Percentiles rank a stretch among this genome's conserved stretches.
Evolutionary conservation across 2,888 invertebrate species (phyloP).

Genomic region (Netelia inedita): DNA sequence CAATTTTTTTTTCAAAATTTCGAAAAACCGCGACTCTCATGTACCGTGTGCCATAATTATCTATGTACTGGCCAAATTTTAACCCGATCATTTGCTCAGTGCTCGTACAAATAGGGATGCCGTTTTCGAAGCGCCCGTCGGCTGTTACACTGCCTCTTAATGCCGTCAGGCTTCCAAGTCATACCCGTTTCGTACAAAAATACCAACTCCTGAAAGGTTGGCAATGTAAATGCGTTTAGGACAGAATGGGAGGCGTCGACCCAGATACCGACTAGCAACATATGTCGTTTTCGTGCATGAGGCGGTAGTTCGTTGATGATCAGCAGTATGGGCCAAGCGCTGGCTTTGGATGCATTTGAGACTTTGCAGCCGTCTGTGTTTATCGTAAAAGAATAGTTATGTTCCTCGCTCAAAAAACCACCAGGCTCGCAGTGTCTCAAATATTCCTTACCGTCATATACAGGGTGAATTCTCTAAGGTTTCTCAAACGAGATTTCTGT

Average conservation of each 20-base stretch:
- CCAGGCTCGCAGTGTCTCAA: slow-evolving; percentile 30
- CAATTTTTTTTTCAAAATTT: too few relatives aligned
- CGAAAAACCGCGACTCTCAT: too few relatives aligned
- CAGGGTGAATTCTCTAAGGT: too few relatives aligned
- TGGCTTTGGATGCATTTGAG: slow-evolving; percentile 38
- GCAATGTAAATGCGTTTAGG: slow-evolving; percentile 18
- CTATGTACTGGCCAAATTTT: too few relatives aligned
- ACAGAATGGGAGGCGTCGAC: slow-evolving; percentile 43
- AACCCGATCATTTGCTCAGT: too few relatives aligned
- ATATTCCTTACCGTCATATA: slow-evolving; percentile 35
- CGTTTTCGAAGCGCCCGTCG: too few relatives aligned
- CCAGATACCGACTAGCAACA: slow-evolving; percentile 43
- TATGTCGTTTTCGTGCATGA: slow-evolving; percentile 59
- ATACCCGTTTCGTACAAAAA: slow-evolving; percentile 19
- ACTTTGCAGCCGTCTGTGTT: slow-evolving; percentile 45
- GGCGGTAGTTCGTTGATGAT: slow-evolving; percentile 63
- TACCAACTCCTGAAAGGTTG: slow-evolving; percentile 3
- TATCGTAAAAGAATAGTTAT: slow-evolving; percentile 47
- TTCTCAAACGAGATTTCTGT: too few relatives aligned
- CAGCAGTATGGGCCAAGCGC: slow-evolving; percentile 57
- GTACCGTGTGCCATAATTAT: too few relatives aligned
- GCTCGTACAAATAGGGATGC: too few relatives aligned
- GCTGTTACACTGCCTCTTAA: too few relatives aligned
- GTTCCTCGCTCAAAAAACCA: slow-evolving; percentile 37
- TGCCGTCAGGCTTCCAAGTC: slow-evolving; percentile 27